These are phyloP conservation scores for Gallinago stenura DNA, from an alignment of 2,797 vertebrate species.

Conservation along the genomic window DNA sequence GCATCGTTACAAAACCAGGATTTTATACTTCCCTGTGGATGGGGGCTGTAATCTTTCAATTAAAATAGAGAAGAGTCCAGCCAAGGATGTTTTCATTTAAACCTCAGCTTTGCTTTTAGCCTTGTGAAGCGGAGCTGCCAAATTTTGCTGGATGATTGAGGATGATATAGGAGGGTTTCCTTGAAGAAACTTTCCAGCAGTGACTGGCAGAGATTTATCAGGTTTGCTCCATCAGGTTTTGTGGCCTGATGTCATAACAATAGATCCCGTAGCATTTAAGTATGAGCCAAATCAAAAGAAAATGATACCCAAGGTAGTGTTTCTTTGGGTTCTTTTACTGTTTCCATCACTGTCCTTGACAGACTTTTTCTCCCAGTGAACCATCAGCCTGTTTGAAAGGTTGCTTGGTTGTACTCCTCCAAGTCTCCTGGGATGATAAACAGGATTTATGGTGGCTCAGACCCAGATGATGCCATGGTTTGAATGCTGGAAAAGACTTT, in stretches of 20 bases:
- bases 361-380: neutral
- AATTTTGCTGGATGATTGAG: neutral
- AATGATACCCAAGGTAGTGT: neutral
- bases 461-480: neutral
- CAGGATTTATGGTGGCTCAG: neutral
- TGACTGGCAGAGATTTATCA: neutral
- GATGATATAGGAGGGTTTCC: neutral
- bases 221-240: neutral
- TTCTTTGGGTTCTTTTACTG: neutral
- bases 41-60: neutral
- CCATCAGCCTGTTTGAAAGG: fast-evolving
- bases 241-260: neutral
- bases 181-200: neutral
- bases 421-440: neutral
- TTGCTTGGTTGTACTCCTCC: neutral
- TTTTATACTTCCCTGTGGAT: neutral
- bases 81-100: constrained; percentile 32
- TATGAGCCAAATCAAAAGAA: neutral
- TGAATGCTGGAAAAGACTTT: neutral
- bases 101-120: neutral
- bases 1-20: neutral
- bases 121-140: neutral
- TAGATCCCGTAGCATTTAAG: neutral
- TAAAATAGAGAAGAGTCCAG: neutral
- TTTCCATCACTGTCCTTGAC: neutral